These are phyloP conservation scores for Eristalinus aeneus DNA, from an alignment of 2,888 invertebrate genomes.

Conservation along the genomic window DNA sequence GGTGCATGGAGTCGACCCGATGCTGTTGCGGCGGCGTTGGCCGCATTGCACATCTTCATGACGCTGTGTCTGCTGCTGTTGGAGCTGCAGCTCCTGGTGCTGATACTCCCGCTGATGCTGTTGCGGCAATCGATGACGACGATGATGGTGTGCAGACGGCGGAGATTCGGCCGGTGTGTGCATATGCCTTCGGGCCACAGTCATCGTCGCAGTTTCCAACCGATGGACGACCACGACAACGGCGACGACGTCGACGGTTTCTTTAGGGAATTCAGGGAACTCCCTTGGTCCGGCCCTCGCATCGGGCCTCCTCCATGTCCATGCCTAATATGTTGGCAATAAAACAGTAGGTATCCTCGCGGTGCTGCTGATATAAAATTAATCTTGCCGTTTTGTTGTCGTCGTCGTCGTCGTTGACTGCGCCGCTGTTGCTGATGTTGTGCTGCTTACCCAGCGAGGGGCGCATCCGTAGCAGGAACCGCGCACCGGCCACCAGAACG, in stretches of 20 bases:
- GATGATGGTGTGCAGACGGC: background rate
- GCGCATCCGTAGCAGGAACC: constrained; percentile 35
- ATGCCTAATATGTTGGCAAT: constrained; percentile 76
- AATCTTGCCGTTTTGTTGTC: constrained; percentile 55
- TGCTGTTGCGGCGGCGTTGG: background rate
- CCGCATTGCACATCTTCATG: constrained; percentile 63
- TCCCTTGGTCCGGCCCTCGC: constrained; percentile 73
- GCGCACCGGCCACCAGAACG: constrained; percentile 21
- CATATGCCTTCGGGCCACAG: constrained; percentile 55
- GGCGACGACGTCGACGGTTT: constrained; percentile 18
- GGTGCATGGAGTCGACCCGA: constrained; percentile 31
- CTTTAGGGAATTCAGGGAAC: constrained; percentile 71
- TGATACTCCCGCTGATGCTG: background rate
- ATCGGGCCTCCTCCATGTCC: constrained; percentile 47
- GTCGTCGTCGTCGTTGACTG: background rate
- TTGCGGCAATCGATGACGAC: constrained; percentile 49
- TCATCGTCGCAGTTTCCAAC: constrained; percentile 51
- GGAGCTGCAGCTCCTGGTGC: background rate
- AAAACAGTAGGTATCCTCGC: constrained; percentile 74
- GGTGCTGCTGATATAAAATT: constrained; percentile 68
- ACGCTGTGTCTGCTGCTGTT: constrained; percentile 50
- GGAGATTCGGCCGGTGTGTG: constrained; percentile 16
- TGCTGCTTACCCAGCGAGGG: background rate
- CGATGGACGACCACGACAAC: background rate
- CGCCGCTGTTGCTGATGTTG: background rate